Base-by-base conservation (phyloP, 2,888 invertebrate genomes). In the Ophioninae sp. region DNA sequence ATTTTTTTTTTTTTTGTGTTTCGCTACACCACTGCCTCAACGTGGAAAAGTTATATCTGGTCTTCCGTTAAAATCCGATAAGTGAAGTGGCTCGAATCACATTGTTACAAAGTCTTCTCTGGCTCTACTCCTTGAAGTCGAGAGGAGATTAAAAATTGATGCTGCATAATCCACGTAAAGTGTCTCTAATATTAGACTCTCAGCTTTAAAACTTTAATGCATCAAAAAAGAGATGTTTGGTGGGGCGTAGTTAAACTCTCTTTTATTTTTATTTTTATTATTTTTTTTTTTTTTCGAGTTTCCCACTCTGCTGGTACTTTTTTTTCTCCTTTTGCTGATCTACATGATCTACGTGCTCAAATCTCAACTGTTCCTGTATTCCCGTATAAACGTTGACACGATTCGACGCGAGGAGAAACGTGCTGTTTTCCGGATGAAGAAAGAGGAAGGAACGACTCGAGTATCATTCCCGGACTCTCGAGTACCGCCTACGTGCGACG, bases 401-500 rank as follows among this genome's bases (percentile, higher is more conserved):
- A 73, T 58, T 73, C 3, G 51, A 72, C 79, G 72, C 68, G 67
- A 79, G 37, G 61, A 67, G 37, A 67, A 73, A 79, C 79, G 79
- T 79, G 79, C 65, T 51, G 51, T 65, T 73, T 74, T 59, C 22
- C 9, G 41, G 37, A 39, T 13, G 44, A 65, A 64, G 79, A 79
- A 72, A 59, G 59, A 41, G 41, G 39, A 44, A 56, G 39, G 59
- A 56, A 79, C 69, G 20, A 44, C 65, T 79, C 41, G 67, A 79
- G 73, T 59, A 58, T 44, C 73, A 44, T 79, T 74, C 67, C 67
- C 59, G 65, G 67, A 51, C 68, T 74, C 37, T 79, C 79, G 73
- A 79, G 79, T 67, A 74, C 74, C 30, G 74, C 73, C 73, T 67
- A 79, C 74, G 71, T 79, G 79, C 73, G 61, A 79, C 79, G 74